Conservation (phyloP, 1,140 invertebrate genomes). For the Euwallacea fornicatus region DNA sequence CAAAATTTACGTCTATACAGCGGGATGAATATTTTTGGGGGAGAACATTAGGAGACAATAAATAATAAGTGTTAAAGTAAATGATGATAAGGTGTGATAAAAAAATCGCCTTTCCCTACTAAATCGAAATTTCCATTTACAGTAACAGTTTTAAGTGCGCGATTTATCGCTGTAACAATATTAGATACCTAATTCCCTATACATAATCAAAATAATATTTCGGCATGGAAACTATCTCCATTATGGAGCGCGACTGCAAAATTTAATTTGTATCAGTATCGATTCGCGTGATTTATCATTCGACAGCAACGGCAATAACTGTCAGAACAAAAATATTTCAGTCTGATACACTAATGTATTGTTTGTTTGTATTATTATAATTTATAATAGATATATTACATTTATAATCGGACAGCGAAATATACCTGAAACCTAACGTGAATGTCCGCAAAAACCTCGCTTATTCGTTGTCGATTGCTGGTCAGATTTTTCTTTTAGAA, state of each 20-base stretch:
- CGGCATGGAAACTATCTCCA: slow-evolving; percentile 13
- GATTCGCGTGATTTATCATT: slow-evolving; percentile 34
- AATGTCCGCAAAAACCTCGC: too few relatives aligned
- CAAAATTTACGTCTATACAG: too few relatives aligned
- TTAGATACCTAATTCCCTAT: slow-evolving; percentile 9
- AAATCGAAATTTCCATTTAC: too few relatives aligned
- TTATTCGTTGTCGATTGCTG: too few relatives aligned
- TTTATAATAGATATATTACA: slow-evolving; percentile 18
- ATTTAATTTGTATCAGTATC: slow-evolving; percentile 35
- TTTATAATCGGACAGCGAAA: slow-evolving; percentile 8
- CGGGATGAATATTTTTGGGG: too few relatives aligned
- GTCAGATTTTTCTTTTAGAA: too few relatives aligned
- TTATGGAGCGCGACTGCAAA: slow-evolving; percentile 14
- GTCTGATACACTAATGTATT: slow-evolving; percentile 32
- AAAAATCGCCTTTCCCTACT: too few relatives aligned
- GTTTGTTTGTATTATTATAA: slow-evolving; percentile 32
- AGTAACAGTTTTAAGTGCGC: too few relatives aligned
- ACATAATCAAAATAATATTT: slow-evolving; percentile 19
- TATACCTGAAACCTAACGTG: too few relatives aligned
- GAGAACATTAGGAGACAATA: too few relatives aligned
- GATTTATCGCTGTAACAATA: not conserved
- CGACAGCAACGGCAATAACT: slow-evolving; percentile 17
- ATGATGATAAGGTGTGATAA: too few relatives aligned
- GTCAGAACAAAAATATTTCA: slow-evolving; percentile 30
- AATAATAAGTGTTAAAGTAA: too few relatives aligned